Base-by-base conservation (phyloP, 2,888 invertebrate species). In the Synanthedon tipuliformis region DNA sequence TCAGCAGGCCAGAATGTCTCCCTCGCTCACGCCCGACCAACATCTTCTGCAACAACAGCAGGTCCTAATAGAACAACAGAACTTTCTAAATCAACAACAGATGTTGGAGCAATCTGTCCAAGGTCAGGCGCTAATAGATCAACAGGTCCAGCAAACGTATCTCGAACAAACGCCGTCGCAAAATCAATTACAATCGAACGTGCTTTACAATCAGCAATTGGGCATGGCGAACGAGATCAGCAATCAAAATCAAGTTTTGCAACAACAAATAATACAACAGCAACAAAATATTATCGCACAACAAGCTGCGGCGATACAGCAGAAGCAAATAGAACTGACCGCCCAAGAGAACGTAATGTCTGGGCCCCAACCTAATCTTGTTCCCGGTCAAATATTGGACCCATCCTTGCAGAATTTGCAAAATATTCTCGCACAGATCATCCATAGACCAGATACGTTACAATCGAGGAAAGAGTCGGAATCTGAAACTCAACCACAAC, bases 381-480 rank as follows among this genome's bases (percentile, higher is more conserved):
- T 73, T 48, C 66, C 78, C 2, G 76, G 77, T 45, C 86, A 87
- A 59, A 80, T 82, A 51, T 73, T 88, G 52, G 86, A 89, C 56
- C 89, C 89, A 7, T 85, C 88, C 0, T 68, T 89, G 50, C 89
- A 89, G 60, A 88, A 87, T 59, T 66, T 88, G 45, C 86, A 87
- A 57, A 83, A 81, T 58, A 81, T 86, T 48, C 62, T 87, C 55
- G 71, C 85, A 1, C 87, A 87, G 63, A 88, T 88, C 48, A 88
- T 83, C 50, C 86, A 85, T 40, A 74, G 87, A 53, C 87, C 87
- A 0, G 87, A 86, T 15, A 70, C 73, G 12, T 61, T 82, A 48
- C 86, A 83, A 56, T 65, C 81, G 1, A 75, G 83, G 51, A 85
- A 80, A 61, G 85, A 84, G 57, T 83, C 82, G 0, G 86, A 87